A percentile compares a stretch with the other conserved stretches of the same genome.
Evolutionary conservation across 2,113 vertebrate genomes (phyloP).

Genomic region (Menidia beryllina): DNA sequence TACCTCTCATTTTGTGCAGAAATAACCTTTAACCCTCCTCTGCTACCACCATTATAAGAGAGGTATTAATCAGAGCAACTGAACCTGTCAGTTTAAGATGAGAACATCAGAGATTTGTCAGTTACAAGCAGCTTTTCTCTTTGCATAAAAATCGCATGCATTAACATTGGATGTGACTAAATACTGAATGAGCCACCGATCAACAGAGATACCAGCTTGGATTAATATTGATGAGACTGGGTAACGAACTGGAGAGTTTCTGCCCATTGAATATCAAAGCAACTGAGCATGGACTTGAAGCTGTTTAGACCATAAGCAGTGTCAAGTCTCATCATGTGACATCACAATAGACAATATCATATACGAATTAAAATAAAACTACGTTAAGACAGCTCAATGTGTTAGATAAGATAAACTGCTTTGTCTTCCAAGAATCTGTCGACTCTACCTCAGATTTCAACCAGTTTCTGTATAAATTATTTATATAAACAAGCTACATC

Average conservation of each 20-base stretch:
- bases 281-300: constrained; percentile 32
- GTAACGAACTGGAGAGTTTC: constrained; percentile 31
- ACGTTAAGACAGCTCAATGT: background rate
- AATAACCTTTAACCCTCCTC: too few species aligned
- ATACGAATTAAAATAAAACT: background rate
- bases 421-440: too few species aligned
- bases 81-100: background rate
- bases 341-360: background rate
- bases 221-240: constrained; percentile 63
- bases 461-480: too few species aligned
- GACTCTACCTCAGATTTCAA: too few species aligned
- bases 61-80: background rate
- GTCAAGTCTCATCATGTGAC: constrained; percentile 9
- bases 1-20: too few species aligned
- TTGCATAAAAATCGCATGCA: constrained; percentile 32
- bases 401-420: background rate
- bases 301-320: constrained; percentile 32
- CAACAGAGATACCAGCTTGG: constrained; percentile 9
- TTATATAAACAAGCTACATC: too few species aligned
- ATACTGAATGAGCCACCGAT: constrained; percentile 48
- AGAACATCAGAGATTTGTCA: constrained; percentile 13
- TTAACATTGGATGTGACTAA: constrained; percentile 42
- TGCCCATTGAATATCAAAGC: constrained; percentile 37
- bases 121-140: constrained; percentile 13
- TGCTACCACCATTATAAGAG: background rate